These are phyloP conservation scores for Urocitellus parryii DNA, from an alignment of 2,113 vertebrate species.

Conservation along the genomic window DNA sequence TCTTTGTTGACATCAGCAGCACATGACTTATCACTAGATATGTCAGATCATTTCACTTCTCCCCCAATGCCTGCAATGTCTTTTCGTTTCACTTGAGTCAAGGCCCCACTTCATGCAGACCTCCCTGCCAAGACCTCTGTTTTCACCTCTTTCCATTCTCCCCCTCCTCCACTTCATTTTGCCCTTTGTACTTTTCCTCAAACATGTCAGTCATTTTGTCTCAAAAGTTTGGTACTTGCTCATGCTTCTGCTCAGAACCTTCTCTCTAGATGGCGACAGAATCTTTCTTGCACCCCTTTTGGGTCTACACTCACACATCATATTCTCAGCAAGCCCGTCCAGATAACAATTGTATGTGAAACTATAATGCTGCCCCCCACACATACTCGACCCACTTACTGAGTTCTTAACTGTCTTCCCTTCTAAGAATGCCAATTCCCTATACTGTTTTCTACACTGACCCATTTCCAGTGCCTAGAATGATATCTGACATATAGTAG, in stretches of 20 bases:
- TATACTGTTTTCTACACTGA: background rate
- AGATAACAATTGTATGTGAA: background rate
- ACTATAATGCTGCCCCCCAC: no score
- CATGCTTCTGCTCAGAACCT: background rate
- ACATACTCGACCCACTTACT: no score
- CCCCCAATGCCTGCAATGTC: background rate
- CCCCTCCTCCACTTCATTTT: no score
- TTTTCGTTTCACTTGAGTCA: background rate
- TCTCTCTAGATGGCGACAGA: background rate
- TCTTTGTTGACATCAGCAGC: background rate
- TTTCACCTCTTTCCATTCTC: background rate
- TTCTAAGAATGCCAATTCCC: background rate
- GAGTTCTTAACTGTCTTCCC: background rate
- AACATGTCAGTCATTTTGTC: background rate
- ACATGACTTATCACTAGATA: background rate
- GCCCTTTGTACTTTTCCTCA: background rate
- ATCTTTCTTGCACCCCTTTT: background rate
- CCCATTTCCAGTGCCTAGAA: background rate
- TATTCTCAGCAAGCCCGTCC: background rate
- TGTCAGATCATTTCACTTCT: background rate
- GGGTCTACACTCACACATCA: no score
- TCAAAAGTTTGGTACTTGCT: background rate
- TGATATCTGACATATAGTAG: background rate
- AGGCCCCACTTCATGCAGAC: background rate
- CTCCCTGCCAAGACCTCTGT: background rate